phyloP scores from a whole-genome alignment of 1,140 invertebrate genomes.

The silkworm (Bombyx mori) region ASM3026992v2 NC_085111.1:13102501-13103000 shows the following conservation, averaged over 20 bases:
- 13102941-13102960: background rate
- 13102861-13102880: constrained; percentile 66
- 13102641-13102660: constrained; percentile 31
- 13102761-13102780: constrained; percentile 71
- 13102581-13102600: too few species aligned
- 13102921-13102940: background rate
- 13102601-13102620: too few species aligned
- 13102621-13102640: too few species aligned
- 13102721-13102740: constrained; percentile 70
- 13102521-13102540: too few species aligned
- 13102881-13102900: constrained; percentile 65
- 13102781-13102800: constrained; percentile 36
- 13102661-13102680: constrained; percentile 44
- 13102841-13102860: constrained; percentile 27
- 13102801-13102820: constrained; percentile 39
- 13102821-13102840: constrained; percentile 43
- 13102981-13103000: too few species aligned
- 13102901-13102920: constrained; percentile 11
- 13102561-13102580: too few species aligned
- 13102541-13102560: too few species aligned
- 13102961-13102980: too few species aligned
- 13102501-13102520: too few species aligned
- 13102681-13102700: constrained; percentile 73
- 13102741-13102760: constrained; percentile 69
- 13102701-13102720: constrained; percentile 71